Percentiles rank a stretch among this genome's conserved stretches.
Conservation (phyloP, 1,140 invertebrate genomes). For the Drosophila nebulosa region DNA sequence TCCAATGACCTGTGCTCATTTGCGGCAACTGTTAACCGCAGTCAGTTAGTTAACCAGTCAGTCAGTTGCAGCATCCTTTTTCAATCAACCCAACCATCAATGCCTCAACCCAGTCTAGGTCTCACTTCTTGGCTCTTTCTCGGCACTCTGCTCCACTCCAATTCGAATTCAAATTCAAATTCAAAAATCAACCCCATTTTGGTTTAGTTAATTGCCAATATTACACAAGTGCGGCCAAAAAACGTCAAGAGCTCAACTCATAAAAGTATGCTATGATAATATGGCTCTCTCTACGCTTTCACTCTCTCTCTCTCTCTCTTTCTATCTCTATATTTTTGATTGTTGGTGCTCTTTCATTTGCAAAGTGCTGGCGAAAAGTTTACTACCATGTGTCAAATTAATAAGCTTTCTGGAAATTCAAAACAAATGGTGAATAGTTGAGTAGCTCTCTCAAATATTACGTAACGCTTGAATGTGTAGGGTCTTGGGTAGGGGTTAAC, state of each 20-base stretch:
- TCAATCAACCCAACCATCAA: background rate
- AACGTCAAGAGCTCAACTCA: slow-evolving; percentile 49
- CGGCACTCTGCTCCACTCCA: background rate
- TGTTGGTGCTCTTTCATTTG: slow-evolving; percentile 19
- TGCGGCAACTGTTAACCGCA: background rate
- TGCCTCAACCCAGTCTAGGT: too few relatives aligned
- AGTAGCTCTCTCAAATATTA: too few relatives aligned
- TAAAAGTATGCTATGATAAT: slow-evolving; percentile 43
- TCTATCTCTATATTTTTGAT: slow-evolving; percentile 1
- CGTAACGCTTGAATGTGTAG: too few relatives aligned
- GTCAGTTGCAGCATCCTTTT: background rate
- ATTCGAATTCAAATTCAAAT: slow-evolving; percentile 29
- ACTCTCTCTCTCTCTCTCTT: slow-evolving; percentile 16
- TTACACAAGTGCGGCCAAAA: slow-evolving; percentile 63
- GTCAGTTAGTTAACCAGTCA: background rate
- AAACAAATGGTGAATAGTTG: too few relatives aligned
- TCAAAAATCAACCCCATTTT: slow-evolving; percentile 77
- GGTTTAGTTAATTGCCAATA: slow-evolving; percentile 76
- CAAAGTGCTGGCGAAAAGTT: background rate
- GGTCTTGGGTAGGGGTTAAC: too few relatives aligned
- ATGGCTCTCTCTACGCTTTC: slow-evolving; percentile 10
- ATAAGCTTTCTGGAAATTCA: too few relatives aligned
- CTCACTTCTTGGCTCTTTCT: too few relatives aligned
- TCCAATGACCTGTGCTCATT: background rate
- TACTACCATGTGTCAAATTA: too few relatives aligned